Percentiles rank a stretch among this genome's conserved stretches.
Evolutionary conservation across 2,797 vertebrate species (phyloP).

Genomic region (Neosalanx taihuensis): DNA sequence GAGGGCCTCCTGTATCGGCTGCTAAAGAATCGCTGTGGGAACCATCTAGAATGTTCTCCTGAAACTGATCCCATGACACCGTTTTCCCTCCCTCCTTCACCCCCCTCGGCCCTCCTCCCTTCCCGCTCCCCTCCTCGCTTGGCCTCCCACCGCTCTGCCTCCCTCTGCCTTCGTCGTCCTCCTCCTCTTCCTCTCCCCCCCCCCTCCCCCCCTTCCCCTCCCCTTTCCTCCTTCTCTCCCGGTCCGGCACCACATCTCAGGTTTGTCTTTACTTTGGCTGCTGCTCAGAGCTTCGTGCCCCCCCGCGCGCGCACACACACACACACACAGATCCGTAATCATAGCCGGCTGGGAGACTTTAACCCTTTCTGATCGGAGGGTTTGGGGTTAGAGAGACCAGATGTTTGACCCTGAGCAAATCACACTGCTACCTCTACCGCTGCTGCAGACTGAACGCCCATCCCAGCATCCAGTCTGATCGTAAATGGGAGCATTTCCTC

Average conservation of each 20-base stretch:
- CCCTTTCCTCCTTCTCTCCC: neutral
- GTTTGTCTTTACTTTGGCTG: neutral
- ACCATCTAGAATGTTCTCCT: neutral
- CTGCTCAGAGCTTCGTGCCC: neutral
- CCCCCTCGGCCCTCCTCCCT: neutral
- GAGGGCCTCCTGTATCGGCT: neutral
- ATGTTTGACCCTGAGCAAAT: neutral
- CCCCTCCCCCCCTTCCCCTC: neutral
- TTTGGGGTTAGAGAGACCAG: neutral
- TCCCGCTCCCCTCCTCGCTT: neutral
- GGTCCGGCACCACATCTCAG: neutral
- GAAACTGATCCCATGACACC: neutral
- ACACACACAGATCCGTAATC: neutral
- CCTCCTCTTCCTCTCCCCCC: neutral
- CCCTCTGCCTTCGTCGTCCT: neutral
- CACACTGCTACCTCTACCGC: too few species aligned
- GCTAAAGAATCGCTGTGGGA: neutral
- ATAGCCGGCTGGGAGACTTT: neutral
- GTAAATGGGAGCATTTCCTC: neutral
- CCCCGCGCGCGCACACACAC: neutral
- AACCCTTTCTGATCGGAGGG: neutral
- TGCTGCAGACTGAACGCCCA: neutral
- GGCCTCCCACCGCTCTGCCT: neutral
- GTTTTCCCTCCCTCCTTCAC: neutral
- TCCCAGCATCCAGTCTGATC: neutral